These are phyloP conservation scores for Ammodramus savannarum DNA, from an alignment of 2,113 vertebrate species.

Conservation along the genomic window DNA sequence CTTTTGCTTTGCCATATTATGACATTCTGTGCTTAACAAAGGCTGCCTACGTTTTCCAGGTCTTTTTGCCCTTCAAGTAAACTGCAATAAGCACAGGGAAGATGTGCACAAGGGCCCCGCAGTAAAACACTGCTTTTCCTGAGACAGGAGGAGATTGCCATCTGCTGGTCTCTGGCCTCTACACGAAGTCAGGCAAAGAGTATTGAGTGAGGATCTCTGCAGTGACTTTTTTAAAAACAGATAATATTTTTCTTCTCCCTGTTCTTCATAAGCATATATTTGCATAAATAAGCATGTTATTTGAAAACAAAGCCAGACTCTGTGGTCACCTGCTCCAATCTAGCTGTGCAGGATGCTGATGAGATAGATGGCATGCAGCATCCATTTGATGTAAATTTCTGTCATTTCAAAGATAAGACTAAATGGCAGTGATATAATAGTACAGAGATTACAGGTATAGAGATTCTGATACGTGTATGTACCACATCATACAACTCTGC, in stretches of 20 bases:
- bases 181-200: neutral
- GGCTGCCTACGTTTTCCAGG: conserved; percentile 68
- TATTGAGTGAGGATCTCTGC: neutral
- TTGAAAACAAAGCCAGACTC: neutral
- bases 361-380: neutral
- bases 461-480: neutral
- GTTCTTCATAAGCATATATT: neutral
- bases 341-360: neutral
- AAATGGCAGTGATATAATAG: neutral
- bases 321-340: neutral
- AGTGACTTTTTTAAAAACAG: neutral
- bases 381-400: neutral
- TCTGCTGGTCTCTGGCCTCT: conserved; percentile 51
- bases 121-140: neutral
- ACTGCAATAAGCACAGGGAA: conserved; percentile 55
- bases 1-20: conserved; percentile 54
- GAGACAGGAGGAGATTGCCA: conserved; percentile 66
- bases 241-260: neutral
- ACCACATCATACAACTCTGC: neutral
- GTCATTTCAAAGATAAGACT: neutral
- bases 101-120: neutral
- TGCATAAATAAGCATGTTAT: neutral
- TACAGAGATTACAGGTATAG: neutral
- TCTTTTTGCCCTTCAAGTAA: conserved; percentile 67
- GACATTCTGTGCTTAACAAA: conserved; percentile 73